These are phyloP conservation scores for Oegoconia quadripuncta DNA, from an alignment of 2,888 invertebrate genomes.

Conservation along the genomic window DNA sequence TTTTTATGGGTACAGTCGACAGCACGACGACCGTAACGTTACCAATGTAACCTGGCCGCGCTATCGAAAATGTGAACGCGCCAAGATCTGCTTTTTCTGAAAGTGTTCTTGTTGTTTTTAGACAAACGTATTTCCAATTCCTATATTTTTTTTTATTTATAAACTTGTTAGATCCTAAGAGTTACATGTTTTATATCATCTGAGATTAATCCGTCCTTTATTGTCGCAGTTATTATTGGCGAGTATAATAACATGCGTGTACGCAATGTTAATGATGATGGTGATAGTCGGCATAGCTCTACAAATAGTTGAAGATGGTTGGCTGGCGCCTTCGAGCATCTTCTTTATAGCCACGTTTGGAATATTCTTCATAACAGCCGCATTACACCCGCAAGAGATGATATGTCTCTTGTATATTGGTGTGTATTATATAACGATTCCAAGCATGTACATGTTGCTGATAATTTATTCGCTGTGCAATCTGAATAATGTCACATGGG, in stretches of 20 bases:
- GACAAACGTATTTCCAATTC: too few relatives aligned
- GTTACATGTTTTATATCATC: too few relatives aligned
- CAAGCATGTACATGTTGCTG: constrained; percentile 95
- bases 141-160: too few relatives aligned
- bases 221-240: constrained; percentile 83
- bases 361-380: constrained; percentile 82
- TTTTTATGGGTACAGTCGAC: too few relatives aligned
- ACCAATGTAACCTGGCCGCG: too few relatives aligned
- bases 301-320: constrained; percentile 88
- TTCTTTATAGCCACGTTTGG: constrained; percentile 87
- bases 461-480: constrained; percentile 96
- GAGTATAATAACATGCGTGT: constrained; percentile 85
- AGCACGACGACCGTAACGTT: too few relatives aligned
- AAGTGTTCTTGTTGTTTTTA: too few relatives aligned
- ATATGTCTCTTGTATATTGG: constrained; percentile 85
- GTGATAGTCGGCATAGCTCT: constrained; percentile 89
- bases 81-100: too few relatives aligned
- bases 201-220: too few relatives aligned
- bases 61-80: too few relatives aligned
- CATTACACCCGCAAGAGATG: constrained; percentile 89
- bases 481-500: constrained; percentile 96
- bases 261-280: constrained; percentile 92
- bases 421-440: constrained; percentile 92
- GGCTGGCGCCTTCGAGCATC: constrained; percentile 89
- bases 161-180: too few relatives aligned